Evolutionary conservation across 2,888 invertebrate genomes (phyloP), one percentile per base, ranked within the genome.

Genomic region (Allygus modestus): DNA sequence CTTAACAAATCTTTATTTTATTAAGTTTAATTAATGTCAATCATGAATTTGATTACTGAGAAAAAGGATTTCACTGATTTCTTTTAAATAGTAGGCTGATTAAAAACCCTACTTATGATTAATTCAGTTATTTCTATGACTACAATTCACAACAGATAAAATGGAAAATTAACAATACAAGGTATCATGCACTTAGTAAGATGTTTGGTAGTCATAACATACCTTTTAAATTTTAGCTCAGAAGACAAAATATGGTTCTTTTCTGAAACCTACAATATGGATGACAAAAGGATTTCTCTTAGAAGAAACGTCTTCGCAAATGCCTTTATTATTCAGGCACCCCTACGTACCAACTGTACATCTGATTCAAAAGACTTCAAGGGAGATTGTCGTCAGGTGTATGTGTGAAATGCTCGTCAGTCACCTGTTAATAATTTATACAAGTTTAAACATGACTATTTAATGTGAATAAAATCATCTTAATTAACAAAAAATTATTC

Each of bases 101-200:
- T 37, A 9, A 9, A 37, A 37, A 37, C 37, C 37, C 9, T 37
- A 37, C 9, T 37, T 37, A 37, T 37, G 37, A 37, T 46, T 9
- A 46, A 46, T 46, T 46, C 20, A 23, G 23, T 23, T 58, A 58
- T 58, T 58, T 58, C 58, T 58, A 58, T 58, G 58, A 58, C 58
- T 58, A 58, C 58, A 58, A 58, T 58, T 12, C 46, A 46, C 46
- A 58, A 17, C 23, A 58, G 58, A 58, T n/a, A 58, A 58, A 58
- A 58, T 58, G 20, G 9, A 58, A 58, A 58, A 58, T 58, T 58
- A 23, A 23, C 23, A 20, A 58, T 58, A 58, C 23, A 58, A 58
- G 9, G 58, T 20, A 58, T 23, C 20, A 58, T 58, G 58, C 58
- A 23, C 58, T 58, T 58, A 12, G 58, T 58, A 58, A 58, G 23